These are phyloP conservation scores for Sebastes fasciatus DNA, from an alignment of 2,113 vertebrate species.

Conservation along the genomic window DNA sequence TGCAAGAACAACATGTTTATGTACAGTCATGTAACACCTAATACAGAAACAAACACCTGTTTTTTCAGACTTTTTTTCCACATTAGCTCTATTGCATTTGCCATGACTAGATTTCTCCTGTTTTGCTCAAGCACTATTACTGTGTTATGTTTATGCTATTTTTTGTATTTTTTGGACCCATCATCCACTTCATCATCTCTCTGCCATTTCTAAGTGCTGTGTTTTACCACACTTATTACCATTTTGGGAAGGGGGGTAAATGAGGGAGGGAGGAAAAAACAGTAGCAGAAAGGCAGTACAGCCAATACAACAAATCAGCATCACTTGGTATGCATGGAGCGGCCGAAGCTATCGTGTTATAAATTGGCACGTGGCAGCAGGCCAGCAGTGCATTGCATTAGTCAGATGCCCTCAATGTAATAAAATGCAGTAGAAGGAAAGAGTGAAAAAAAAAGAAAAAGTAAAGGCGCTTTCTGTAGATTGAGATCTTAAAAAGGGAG, in stretches of 20 bases:
- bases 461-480: slow-evolving; percentile 76
- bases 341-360: slow-evolving; percentile 78
- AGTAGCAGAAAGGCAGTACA: slow-evolving; percentile 54
- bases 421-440: slow-evolving; percentile 78
- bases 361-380: slow-evolving; percentile 84
- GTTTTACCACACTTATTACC: slow-evolving; percentile 70
- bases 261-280: slow-evolving; percentile 36
- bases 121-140: slow-evolving; percentile 40
- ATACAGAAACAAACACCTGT: neutral
- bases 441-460: slow-evolving; percentile 6
- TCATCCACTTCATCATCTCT: slow-evolving; percentile 70
- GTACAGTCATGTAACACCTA: neutral
- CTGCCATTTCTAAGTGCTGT: slow-evolving; percentile 66
- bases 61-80: neutral
- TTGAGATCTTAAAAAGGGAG: slow-evolving; percentile 83
- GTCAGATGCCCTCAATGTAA: slow-evolving; percentile 81
- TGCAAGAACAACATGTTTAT: neutral
- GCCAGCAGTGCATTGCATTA: slow-evolving; percentile 85
- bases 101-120: neutral
- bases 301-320: slow-evolving; percentile 81
- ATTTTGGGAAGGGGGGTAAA: slow-evolving; percentile 42
- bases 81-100: neutral
- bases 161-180: slow-evolving; percentile 53
- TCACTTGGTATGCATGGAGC: slow-evolving; percentile 81
- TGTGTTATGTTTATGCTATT: slow-evolving; percentile 40